Evolutionary conservation across 2,888 invertebrate genomes (phyloP).

Genomic region (Aelia acuminata): DNA sequence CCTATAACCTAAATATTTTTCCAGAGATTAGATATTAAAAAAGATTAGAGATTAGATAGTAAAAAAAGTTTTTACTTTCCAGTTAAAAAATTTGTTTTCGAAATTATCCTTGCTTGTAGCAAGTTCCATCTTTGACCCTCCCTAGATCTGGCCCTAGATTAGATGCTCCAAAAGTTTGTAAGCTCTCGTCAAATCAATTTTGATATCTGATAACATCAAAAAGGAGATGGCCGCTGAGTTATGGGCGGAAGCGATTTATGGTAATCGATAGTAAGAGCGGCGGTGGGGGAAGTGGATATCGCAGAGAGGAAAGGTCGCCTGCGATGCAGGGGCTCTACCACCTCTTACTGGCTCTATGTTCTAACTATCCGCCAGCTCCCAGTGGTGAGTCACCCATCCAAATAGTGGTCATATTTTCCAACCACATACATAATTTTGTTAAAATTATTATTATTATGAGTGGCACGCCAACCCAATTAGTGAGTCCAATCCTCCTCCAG

Average conservation of each 20-base stretch:
- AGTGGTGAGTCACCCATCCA: slow-evolving; percentile 35
- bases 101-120: too few species aligned
- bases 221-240: background rate
- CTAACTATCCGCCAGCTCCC: slow-evolving; percentile 65
- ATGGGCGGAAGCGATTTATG: background rate
- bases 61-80: too few species aligned
- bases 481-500: too few species aligned
- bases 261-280: background rate
- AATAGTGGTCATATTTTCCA: background rate
- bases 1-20: too few species aligned
- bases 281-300: background rate
- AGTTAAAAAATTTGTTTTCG: too few species aligned
- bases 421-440: background rate
- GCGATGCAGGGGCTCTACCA: slow-evolving; percentile 63
- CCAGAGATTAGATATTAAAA: too few species aligned
- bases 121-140: too few species aligned
- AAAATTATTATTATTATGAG: too few species aligned
- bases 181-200: background rate
- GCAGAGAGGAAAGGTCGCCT: slow-evolving; percentile 13
- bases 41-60: too few species aligned
- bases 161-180: background rate
- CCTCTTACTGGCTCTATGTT: slow-evolving; percentile 66
- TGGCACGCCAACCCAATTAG: too few species aligned
- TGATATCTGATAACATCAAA: background rate
- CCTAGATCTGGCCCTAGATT: background rate